These are phyloP conservation scores for Lissocephala sabroskyi DNA, from an alignment of 2,888 invertebrate species.

Conservation along the genomic window DNA sequence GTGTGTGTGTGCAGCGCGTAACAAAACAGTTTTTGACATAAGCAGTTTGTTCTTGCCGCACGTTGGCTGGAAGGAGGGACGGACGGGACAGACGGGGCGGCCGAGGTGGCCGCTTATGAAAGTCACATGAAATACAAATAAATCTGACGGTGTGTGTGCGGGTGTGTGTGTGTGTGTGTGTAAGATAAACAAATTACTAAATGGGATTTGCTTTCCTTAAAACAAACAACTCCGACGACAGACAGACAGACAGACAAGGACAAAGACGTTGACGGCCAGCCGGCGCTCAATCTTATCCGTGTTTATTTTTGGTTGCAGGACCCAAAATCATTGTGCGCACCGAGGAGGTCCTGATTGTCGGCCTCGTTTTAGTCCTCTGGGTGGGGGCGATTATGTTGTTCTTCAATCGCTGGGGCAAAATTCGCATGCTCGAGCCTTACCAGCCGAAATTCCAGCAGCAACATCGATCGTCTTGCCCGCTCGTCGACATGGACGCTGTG, in stretches of 20 bases:
- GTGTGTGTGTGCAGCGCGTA: too few relatives aligned
- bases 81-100: too few relatives aligned
- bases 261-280: background rate
- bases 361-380: constrained; percentile 89
- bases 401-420: constrained; percentile 96
- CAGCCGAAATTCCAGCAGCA: constrained; percentile 92
- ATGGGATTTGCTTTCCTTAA: background rate
- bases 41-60: too few relatives aligned
- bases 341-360: constrained; percentile 88
- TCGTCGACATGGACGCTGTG: constrained; percentile 74
- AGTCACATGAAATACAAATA: constrained; percentile 1
- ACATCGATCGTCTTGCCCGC: constrained; percentile 84
- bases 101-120: too few relatives aligned
- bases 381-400: constrained; percentile 91
- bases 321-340: constrained; percentile 85
- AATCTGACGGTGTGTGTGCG: background rate
- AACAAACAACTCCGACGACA: too few relatives aligned
- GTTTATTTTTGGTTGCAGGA: constrained; percentile 59
- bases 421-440: constrained; percentile 92
- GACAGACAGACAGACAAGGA: too few relatives aligned
- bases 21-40: too few relatives aligned
- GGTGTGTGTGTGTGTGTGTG: background rate
- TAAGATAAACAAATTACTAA: constrained; percentile 1
- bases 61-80: too few relatives aligned
- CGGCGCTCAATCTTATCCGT: background rate